These are phyloP conservation scores for Ephialtes manifestator DNA, from an alignment of 2,888 invertebrate genomes.

Conservation along the genomic window DNA sequence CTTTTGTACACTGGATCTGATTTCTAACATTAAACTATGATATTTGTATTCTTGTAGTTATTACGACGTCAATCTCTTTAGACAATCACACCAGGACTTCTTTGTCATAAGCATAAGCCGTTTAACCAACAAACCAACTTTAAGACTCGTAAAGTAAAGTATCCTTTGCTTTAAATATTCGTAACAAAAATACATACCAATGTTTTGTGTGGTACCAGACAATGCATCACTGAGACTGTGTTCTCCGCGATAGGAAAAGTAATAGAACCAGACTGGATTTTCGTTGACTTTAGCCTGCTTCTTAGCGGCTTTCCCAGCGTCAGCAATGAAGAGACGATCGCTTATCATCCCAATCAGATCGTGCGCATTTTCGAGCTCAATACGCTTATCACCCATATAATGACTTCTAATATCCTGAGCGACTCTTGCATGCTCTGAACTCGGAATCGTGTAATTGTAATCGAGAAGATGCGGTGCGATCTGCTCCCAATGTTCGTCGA, in stretches of 20 bases:
- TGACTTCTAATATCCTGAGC: not conserved
- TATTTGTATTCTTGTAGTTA: too few relatives aligned
- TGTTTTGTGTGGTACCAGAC: not conserved
- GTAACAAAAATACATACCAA: not conserved
- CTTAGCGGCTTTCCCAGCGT: not conserved
- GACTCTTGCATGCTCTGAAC: not conserved
- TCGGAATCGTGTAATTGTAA: constrained; percentile 4
- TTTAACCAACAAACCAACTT: too few relatives aligned
- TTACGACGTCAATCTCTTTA: too few relatives aligned
- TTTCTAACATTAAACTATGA: too few relatives aligned
- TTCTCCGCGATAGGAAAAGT: not conserved
- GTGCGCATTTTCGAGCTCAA: not conserved
- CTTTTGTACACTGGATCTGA: too few relatives aligned
- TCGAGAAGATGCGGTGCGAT: not conserved
- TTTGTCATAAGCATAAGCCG: too few relatives aligned
- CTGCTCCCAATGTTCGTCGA: not conserved
- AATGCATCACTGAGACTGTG: not conserved
- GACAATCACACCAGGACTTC: too few relatives aligned
- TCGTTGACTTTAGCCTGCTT: not conserved
- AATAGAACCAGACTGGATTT: not conserved
- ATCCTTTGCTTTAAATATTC: too few relatives aligned
- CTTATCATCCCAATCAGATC: not conserved
- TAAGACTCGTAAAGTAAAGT: too few relatives aligned
- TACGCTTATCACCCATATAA: not conserved
- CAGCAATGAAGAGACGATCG: not conserved